These are phyloP conservation scores for Catharus fuscescens DNA, from an alignment of 2,113 vertebrate genomes.

Conservation along the genomic window DNA sequence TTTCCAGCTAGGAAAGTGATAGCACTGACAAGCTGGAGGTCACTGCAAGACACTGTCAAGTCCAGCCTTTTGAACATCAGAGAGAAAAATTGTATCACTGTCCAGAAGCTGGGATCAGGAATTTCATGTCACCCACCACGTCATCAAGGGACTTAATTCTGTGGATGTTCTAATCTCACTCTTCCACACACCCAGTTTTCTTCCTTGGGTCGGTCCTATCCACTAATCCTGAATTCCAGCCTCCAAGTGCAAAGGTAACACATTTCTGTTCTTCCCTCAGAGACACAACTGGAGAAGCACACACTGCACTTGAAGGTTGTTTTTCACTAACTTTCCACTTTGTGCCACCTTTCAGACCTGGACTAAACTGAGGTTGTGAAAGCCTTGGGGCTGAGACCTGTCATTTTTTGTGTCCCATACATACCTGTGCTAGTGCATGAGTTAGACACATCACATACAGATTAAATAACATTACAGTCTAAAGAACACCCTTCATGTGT, in stretches of 20 bases:
- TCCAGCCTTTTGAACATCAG: neutral
- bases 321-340: neutral
- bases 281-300: neutral
- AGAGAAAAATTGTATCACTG: neutral
- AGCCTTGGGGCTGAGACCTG: neutral
- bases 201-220: neutral
- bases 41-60: neutral
- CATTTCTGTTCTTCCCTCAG: neutral
- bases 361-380: neutral
- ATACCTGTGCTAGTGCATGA: neutral
- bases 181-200: neutral
- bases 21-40: neutral
- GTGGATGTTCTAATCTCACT: neutral
- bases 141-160: neutral
- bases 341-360: neutral
- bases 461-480: neutral
- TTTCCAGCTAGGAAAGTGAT: neutral
- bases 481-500: neutral
- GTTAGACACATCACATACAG: neutral
- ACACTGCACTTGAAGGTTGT: neutral
- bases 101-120: neutral
- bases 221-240: neutral
- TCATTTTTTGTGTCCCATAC: neutral
- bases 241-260: neutral
- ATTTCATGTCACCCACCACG: neutral